A percentile compares a stretch with the other conserved stretches of the same genome.
These are phyloP conservation scores for Drosophila willistoni DNA, from an alignment of 1,140 invertebrate species.

Conservation along the genomic window DNA sequence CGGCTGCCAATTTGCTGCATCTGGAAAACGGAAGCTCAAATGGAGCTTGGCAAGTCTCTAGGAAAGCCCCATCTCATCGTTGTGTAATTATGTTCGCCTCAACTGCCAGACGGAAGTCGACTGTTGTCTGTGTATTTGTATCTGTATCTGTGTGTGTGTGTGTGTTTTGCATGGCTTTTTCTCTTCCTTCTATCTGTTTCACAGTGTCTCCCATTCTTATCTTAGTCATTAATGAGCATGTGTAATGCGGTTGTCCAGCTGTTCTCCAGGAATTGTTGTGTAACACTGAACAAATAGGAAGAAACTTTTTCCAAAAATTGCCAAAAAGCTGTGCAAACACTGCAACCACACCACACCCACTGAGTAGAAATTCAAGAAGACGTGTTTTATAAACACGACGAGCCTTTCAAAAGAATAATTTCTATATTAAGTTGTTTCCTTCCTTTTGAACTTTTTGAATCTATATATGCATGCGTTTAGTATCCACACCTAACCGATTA, in stretches of 20 bases:
- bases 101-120: slow-evolving; percentile 47
- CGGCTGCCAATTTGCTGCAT: slow-evolving; percentile 43
- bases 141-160: slow-evolving; percentile 4
- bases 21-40: slow-evolving; percentile 67
- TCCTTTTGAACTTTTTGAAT: no score
- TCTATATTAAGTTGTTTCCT: no score
- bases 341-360: background rate
- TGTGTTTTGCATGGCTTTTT: slow-evolving; percentile 45
- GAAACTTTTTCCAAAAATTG: background rate
- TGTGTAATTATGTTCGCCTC: slow-evolving; percentile 61
- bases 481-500: no score
- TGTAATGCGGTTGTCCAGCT: slow-evolving; percentile 5
- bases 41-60: slow-evolving; percentile 61
- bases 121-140: slow-evolving; percentile 7
- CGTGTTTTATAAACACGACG: background rate
- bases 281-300: slow-evolving; percentile 23
- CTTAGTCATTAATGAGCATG: slow-evolving; percentile 19
- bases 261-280: slow-evolving; percentile 48
- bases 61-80: slow-evolving; percentile 43
- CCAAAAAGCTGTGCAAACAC: slow-evolving; percentile 15
- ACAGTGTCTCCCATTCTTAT: background rate
- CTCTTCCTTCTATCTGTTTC: slow-evolving; percentile 14
- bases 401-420: background rate
- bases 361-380: background rate
- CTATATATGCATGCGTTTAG: no score